Percentiles rank a stretch among this genome's conserved stretches.
Conservation (phyloP, 2,888 invertebrate genomes). For the Melanophora roralis region DNA sequence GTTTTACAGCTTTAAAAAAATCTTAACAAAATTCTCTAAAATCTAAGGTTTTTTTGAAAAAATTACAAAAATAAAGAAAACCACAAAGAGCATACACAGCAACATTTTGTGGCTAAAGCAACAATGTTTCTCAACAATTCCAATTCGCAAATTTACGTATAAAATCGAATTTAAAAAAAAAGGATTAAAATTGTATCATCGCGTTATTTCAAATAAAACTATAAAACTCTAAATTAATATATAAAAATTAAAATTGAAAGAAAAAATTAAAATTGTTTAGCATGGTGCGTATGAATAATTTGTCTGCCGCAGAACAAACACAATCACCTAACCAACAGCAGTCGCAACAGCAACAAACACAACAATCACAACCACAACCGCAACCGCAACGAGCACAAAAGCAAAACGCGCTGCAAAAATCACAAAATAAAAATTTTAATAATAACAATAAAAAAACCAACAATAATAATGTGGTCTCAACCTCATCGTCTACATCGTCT, state of each 20-base stretch:
- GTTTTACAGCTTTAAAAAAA: constrained; percentile 42
- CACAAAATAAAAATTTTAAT: constrained; percentile 44
- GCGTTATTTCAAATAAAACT: too few relatives aligned
- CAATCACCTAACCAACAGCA: constrained; percentile 64
- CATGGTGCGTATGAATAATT: constrained; percentile 76
- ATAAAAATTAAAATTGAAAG: not conserved
- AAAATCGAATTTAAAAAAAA: not conserved
- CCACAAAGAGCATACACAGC: constrained; percentile 26
- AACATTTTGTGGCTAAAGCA: constrained; percentile 23
- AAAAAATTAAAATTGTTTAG: not conserved
- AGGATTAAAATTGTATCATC: too few relatives aligned
- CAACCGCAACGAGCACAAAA: constrained; percentile 47
- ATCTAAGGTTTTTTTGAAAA: constrained; percentile 4
- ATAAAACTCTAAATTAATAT: not conserved
- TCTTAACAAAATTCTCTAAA: constrained; percentile 1
- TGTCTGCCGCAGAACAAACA: constrained; percentile 68
- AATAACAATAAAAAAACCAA: constrained; percentile 25
- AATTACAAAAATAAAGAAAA: not conserved
- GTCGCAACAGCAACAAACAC: constrained; percentile 51
- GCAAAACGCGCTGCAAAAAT: constrained; percentile 31
- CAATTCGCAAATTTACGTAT: constrained; percentile 28
- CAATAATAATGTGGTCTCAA: constrained; percentile 63
- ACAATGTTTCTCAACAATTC: constrained; percentile 47
- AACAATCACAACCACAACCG: constrained; percentile 27
- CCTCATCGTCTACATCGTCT: constrained; percentile 64